Base-by-base conservation (phyloP, 2,113 vertebrate genomes). In the Myotis brandtii region DNA sequence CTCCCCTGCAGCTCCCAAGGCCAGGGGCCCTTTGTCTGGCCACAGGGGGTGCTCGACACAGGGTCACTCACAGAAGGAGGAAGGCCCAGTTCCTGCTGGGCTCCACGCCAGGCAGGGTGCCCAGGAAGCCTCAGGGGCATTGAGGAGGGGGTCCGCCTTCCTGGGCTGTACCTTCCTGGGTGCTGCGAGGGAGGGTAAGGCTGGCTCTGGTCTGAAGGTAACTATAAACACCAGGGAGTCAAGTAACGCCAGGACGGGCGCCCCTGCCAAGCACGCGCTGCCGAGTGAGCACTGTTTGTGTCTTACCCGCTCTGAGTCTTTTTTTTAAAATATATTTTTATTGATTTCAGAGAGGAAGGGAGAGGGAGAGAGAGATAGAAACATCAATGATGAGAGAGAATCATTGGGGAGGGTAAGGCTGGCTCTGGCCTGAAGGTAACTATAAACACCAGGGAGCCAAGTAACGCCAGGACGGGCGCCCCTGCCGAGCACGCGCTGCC, bases 401-500 rank as follows among this genome's bases (percentile, higher is more conserved):
- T 40, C 40, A 40, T 40, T 40, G 40, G 40, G 30, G 13, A 11
- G n/a, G 27, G 79, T 2, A 3, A 18, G 59, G 50, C 56, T 9
- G 48, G 75, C 67, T 77, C 1, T 43, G 4, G 69, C 59, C 12
- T 14, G 86, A 54, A 18, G 17, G 76, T 34, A 6, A 30, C 1
- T 9, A 37, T 10, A 77, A 52, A 34, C 54, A 21, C 27, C 0
- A 14, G 66, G 34, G 18, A 50, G 64, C 0, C 0, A 18, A 30
- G 48, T 8, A 0, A 0, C 1, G 17, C 3, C 21, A 12, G 5
- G 9, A 4, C 7, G 0, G 66, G 64, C 8, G 1, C 56, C 0
- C 0, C 25, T 2, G 2, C 13, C 0, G 8, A 70, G 32, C 50
- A 1, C 10, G 32, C 4, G 27, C 5, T 11, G 50, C 10, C 1